Evolutionary conservation across 1,140 invertebrate genomes (phyloP).

Genomic region (Aphelinus certus): DNA sequence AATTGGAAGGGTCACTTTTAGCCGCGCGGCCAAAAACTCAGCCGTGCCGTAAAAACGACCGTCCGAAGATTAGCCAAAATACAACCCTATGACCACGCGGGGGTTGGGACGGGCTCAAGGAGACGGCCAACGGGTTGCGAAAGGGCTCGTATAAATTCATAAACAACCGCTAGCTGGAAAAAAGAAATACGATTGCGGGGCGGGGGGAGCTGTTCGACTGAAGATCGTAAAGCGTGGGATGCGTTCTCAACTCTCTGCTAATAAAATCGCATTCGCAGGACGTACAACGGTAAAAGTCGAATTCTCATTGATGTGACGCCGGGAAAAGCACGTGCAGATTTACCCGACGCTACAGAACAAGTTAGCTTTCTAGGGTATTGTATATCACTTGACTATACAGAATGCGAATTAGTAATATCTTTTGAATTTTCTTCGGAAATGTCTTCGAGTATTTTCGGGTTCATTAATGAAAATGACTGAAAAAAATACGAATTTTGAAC

Average conservation of each 20-base stretch:
- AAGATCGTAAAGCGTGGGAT: conserved; percentile 14
- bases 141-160: conserved; percentile 57
- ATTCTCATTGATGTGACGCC: background rate
- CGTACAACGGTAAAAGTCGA: conserved; percentile 37
- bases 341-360: conserved; percentile 9
- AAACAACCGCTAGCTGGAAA: conserved; percentile 54
- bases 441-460: too few relatives aligned
- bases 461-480: too few relatives aligned
- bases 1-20: conserved; percentile 47
- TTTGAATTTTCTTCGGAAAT: too few relatives aligned
- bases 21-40: background rate
- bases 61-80: background rate
- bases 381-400: too few relatives aligned
- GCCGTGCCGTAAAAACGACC: conserved; percentile 7
- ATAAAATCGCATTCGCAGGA: conserved; percentile 31
- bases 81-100: background rate
- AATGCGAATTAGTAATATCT: too few relatives aligned
- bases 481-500: too few relatives aligned
- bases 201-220: conserved; percentile 41
- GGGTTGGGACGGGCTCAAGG: too few relatives aligned
- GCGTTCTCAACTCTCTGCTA: background rate
- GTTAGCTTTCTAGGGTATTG: too few relatives aligned
- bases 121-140: conserved; percentile 48
- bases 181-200: background rate
- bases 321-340: conserved; percentile 40